A percentile compares a stretch with the other conserved stretches of the same genome.
phyloP scores from a whole-genome alignment of 2,888 invertebrate genomes.

The Pediacus dermestoides region DNA sequence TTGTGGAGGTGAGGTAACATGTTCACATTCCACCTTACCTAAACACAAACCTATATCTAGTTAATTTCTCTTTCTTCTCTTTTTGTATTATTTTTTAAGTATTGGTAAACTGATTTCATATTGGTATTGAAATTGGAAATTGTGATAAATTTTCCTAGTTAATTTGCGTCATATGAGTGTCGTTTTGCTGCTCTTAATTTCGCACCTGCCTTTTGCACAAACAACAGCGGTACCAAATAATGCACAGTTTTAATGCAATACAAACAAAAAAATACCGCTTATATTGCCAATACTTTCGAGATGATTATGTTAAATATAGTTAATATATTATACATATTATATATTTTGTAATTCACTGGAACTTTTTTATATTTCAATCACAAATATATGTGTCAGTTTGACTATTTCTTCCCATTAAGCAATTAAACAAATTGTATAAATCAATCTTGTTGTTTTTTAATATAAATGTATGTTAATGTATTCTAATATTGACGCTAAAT shows the following conservation, averaged over 20 bases:
- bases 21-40: too few species aligned
- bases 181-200: conserved; percentile 36
- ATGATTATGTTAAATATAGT: conserved; percentile 39
- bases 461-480: conserved; percentile 49
- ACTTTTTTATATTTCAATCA: conserved; percentile 42
- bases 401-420: conserved; percentile 42
- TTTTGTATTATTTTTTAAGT: too few species aligned
- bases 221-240: conserved; percentile 38
- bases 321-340: conserved; percentile 33
- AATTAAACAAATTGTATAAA: conserved; percentile 42
- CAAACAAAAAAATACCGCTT: not conserved
- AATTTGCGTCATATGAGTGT: conserved; percentile 19
- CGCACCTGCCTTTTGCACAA: conserved; percentile 44
- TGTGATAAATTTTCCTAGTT: too few species aligned
- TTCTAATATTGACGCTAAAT: conserved; percentile 46
- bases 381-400: conserved; percentile 42
- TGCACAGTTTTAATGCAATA: too few species aligned
- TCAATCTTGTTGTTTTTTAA: conserved; percentile 48
- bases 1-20: too few species aligned
- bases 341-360: conserved; percentile 43
- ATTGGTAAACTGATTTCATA: too few species aligned
- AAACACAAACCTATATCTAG: too few species aligned
- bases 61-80: too few species aligned
- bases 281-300: conserved; percentile 31
- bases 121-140: too few species aligned